Base-by-base conservation (phyloP, 92 coral and sea anemone species). In the Hydrozoanthus gracilis region DNA sequence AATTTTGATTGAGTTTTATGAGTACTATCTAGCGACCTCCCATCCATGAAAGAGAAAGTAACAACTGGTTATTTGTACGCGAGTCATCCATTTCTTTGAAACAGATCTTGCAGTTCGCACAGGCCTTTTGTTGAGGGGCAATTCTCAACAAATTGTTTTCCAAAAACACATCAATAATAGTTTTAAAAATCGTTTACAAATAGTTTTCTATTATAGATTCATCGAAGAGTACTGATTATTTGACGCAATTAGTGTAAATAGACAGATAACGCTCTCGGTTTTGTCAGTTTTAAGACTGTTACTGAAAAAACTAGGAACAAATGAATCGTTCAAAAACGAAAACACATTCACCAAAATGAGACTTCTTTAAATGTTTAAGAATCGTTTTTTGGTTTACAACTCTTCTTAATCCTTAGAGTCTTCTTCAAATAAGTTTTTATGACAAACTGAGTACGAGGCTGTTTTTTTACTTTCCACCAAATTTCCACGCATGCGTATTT, bases 1-100 rank as follows among this genome's bases (percentile, higher is more conserved):
- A 80, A 80, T 80, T 80, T 80, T 48, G 85, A 80, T 80, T 80
- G 47, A 80, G 73, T 80, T 65, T 58, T 80, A 67, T 65, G 44
- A 47, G 48, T 65, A 11, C 44, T 58, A 73, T 20, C 61, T 64
- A 80, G 66, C 85, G 85, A 65, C 50, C 51, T 47, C 61, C 46
- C 44, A 17, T 62, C 85, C 12, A 62, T 17, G 50, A 73, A 80
- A 64, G 12, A 11, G 18, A 80, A 80, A 64, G 85, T 80, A 80
- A 17, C 85, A 65, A 80, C n/a, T 64, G 8, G 27, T 20, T 11
- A 48, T 64, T 45, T 46, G 27, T 64, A n/a, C 20, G 85, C 7
- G 71, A 65, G 20, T n/a, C 17, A 44, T 18, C 48, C 60, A 80
- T 47, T 65, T 80, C 65, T 80, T 35, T 79, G 58, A 48, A 80